Conservation (phyloP, 2,797 vertebrate genomes). For the Hylomyscus alleni region DNA sequence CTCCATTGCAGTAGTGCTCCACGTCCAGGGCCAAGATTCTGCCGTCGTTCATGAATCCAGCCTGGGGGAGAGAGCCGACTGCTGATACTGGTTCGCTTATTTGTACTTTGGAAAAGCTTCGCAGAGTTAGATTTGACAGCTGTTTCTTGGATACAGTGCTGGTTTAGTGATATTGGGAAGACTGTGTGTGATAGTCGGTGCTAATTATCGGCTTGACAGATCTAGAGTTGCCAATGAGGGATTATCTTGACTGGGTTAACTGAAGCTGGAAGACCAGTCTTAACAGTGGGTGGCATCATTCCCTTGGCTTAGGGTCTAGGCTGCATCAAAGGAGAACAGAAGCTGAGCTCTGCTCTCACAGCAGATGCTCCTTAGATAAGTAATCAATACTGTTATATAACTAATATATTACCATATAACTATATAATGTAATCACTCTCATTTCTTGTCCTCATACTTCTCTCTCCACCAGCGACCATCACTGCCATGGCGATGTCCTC, state of each 20-base stretch:
- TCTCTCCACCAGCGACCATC: background rate
- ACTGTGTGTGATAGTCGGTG: background rate
- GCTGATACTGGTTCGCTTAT: background rate
- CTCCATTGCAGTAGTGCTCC: slow-evolving; percentile 85
- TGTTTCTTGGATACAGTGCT: background rate
- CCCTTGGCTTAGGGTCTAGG: background rate
- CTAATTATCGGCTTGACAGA: background rate
- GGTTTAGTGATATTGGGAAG: background rate
- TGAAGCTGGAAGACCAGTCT: background rate
- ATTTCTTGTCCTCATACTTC: background rate
- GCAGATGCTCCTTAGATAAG: background rate
- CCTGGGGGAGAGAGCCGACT: slow-evolving; percentile 67
- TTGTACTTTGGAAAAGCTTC: background rate
- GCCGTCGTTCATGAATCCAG: slow-evolving; percentile 87
- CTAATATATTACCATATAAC: background rate
- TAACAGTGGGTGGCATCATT: background rate
- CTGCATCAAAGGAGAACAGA: background rate
- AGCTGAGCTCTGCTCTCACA: background rate
- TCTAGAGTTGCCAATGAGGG: background rate
- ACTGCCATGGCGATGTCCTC: background rate
- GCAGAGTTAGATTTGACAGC: background rate
- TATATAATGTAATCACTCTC: background rate
- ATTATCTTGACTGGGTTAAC: background rate
- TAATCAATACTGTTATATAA: background rate
- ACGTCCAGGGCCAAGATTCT: slow-evolving; percentile 85